Base-by-base conservation (phyloP, 2,888 invertebrate genomes). In the Volucella inflata region DNA sequence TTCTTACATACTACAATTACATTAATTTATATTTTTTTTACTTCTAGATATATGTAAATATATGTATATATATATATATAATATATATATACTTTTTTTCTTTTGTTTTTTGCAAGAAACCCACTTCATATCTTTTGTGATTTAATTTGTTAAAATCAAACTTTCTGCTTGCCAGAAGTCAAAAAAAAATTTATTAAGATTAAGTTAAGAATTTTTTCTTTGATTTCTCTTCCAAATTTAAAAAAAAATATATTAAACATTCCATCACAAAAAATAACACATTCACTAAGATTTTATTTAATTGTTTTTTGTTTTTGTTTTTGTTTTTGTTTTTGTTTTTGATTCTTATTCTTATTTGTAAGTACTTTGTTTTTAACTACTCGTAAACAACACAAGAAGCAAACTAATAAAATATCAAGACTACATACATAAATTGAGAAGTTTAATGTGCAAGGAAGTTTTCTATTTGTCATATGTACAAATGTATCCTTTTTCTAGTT, bases 1-100 rank as follows among this genome's bases (percentile, higher is more conserved):
- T 60, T 85, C 85, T 85, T 85, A 85, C 42, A 40, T 60, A 42
- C 81, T 85, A 85, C 17, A 85, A 77, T 85, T 85, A 85, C 72
- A 81, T 85, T 77, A 80, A 59, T 81, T 85, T 65, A 53, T 60
- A 60, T 50, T 42, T 57, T 65, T 50, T 57, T 65, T 50, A 51
- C 51, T 17, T 44, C 44, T 40, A 40, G 6, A 62, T 57, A 64
- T 51, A 60, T 51, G 16, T 64, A 30, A 40, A 14, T 64, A 57
- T 72, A 40, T 51, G 46, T 11, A 48, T 57, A 46, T 64, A 64
- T 38, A 46, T 62, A 42, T 68, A 17, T 57, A 70, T 10, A 51
- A 12, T 48, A 48, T 14, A 36, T 46, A 12, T 57, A 68, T 4
- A 67, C 55, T 17, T 55, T 30, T 67, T 42, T 59, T 60, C 50